These are phyloP conservation scores for Myotis yumanensis DNA, from an alignment of 2,113 vertebrate species.

Conservation along the genomic window DNA sequence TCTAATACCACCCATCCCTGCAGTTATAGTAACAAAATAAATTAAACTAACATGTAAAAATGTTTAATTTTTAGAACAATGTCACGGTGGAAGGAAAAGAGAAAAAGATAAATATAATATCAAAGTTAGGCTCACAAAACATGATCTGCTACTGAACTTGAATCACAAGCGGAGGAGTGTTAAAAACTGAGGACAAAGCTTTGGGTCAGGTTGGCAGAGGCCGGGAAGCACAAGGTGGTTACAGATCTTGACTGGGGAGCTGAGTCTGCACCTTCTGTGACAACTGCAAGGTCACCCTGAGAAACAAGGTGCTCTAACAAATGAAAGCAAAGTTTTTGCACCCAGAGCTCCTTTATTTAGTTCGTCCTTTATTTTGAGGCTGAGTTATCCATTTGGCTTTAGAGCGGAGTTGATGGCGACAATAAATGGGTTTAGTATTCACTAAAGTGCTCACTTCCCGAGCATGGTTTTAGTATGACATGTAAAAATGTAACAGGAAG, in stretches of 20 bases:
- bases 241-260: background rate
- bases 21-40: background rate
- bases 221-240: background rate
- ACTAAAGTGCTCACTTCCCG: background rate
- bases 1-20: background rate
- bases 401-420: background rate
- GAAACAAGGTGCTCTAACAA: background rate
- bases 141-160: background rate
- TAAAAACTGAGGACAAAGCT: background rate
- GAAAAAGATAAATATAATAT: background rate
- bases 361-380: background rate
- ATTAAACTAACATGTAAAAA: background rate
- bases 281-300: background rate
- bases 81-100: conserved; percentile 14
- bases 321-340: background rate
- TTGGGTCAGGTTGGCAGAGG: background rate
- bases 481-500: background rate
- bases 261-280: background rate
- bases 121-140: background rate
- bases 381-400: background rate
- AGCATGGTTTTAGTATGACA: background rate
- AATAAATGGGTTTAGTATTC: background rate
- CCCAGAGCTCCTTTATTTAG: background rate
- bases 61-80: background rate
- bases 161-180: background rate